Conservation (phyloP, 1,140 invertebrate genomes). For the Proales similis region DNA sequence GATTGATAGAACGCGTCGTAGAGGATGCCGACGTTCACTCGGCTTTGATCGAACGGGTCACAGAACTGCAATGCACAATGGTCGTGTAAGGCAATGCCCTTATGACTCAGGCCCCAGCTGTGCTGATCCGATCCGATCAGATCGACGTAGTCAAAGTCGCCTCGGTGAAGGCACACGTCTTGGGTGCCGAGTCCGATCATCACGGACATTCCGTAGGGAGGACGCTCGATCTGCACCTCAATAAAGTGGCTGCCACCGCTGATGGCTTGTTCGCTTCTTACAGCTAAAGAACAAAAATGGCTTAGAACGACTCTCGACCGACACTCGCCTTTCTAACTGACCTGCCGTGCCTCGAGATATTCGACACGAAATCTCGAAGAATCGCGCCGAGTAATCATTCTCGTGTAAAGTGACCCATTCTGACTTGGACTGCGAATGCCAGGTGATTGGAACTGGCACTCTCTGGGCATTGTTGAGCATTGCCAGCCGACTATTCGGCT, state of each 20-base stretch:
- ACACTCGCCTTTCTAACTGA: too few species aligned
- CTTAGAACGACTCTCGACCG: too few species aligned
- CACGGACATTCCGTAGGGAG: conserved; percentile 68
- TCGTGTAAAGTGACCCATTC: too few species aligned
- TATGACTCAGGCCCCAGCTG: conserved; percentile 68
- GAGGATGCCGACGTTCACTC: conserved; percentile 60
- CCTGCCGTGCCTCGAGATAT: too few species aligned
- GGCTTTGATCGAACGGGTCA: conserved; percentile 64
- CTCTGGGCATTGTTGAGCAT: too few species aligned
- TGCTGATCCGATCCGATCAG: conserved; percentile 64
- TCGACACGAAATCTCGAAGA: too few species aligned
- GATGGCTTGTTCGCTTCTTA: too few species aligned
- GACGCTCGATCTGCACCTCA: conserved; percentile 61
- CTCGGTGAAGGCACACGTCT: conserved; percentile 60
- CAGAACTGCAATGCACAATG: conserved; percentile 59
- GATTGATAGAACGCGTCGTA: conserved; percentile 62
- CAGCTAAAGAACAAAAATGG: too few species aligned
- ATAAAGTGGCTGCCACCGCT: conserved; percentile 63
- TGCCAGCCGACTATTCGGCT: too few species aligned
- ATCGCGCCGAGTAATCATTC: too few species aligned
- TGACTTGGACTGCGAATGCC: too few species aligned
- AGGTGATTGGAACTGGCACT: too few species aligned
- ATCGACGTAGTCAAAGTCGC: conserved; percentile 60
- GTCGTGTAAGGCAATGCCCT: conserved; percentile 65
- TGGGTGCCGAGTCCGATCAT: conserved; percentile 68